Conservation (phyloP, 2,113 vertebrate genomes). For the Poecile atricapillus region DNA sequence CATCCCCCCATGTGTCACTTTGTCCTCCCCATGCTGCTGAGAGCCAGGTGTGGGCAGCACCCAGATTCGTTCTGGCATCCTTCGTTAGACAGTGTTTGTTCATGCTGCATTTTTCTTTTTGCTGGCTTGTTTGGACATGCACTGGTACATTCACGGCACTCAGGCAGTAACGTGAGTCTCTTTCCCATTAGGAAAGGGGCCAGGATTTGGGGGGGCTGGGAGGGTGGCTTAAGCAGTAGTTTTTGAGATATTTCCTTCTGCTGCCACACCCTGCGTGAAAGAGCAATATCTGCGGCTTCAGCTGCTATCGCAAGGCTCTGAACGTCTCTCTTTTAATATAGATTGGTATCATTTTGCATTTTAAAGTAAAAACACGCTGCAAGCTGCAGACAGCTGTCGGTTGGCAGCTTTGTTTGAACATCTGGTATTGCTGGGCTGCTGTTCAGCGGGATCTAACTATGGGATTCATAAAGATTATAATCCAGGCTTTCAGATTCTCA, state of each 20-base stretch:
- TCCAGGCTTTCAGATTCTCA: slow-evolving; percentile 68
- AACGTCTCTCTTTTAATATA: slow-evolving; percentile 57
- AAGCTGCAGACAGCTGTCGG: slow-evolving; percentile 73
- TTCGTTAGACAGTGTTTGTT: slow-evolving; percentile 33
- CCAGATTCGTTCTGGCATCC: slow-evolving; percentile 19
- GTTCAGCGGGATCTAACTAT: slow-evolving; percentile 62
- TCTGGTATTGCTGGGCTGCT: slow-evolving; percentile 74
- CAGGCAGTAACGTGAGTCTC: slow-evolving; percentile 50
- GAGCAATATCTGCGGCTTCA: slow-evolving; percentile 31
- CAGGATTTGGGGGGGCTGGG: slow-evolving; percentile 32
- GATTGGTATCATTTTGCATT: slow-evolving; percentile 62
- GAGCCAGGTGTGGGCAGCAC: slow-evolving; percentile 26
- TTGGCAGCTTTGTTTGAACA: slow-evolving; percentile 76
- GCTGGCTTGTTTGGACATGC: slow-evolving; percentile 58
- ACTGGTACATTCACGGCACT: slow-evolving; percentile 53
- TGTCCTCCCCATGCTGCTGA: background rate
- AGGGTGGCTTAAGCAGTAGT: slow-evolving; percentile 40
- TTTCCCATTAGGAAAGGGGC: slow-evolving; percentile 59
- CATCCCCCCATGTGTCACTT: fast-evolving
- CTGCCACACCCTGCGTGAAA: slow-evolving; percentile 50
- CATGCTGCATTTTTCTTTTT: slow-evolving; percentile 55
- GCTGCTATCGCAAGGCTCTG: slow-evolving; percentile 33
- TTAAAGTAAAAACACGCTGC: slow-evolving; percentile 70
- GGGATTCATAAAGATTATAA: slow-evolving; percentile 76
- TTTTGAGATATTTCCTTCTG: slow-evolving; percentile 53